A percentile compares a stretch with the other conserved stretches of the same genome.
Evolutionary conservation across 2,113 vertebrate genomes (phyloP).

Genomic region (Cairina moschata): DNA sequence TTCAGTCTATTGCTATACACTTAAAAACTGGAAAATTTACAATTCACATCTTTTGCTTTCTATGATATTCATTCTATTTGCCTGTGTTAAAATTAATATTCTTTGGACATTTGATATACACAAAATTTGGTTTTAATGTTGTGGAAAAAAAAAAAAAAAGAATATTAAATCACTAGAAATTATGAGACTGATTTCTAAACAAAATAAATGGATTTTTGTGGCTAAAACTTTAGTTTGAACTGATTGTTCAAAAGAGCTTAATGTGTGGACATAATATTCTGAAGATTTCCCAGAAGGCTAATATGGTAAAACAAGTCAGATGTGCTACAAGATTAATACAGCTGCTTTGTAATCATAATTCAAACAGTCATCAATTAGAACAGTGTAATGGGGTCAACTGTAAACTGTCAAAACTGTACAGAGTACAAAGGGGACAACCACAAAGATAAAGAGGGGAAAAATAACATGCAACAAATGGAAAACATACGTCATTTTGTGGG

Average conservation of each 20-base stretch:
- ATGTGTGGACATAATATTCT: slow-evolving; percentile 25
- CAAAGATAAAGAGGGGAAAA: neutral
- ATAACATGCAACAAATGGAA: neutral
- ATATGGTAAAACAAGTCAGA: slow-evolving; percentile 31
- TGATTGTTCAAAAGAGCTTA: slow-evolving; percentile 45
- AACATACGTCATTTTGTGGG: neutral
- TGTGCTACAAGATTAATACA: slow-evolving; percentile 20
- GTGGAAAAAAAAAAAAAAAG: neutral
- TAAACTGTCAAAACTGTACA: slow-evolving; percentile 16
- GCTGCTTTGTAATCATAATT: slow-evolving; percentile 17
- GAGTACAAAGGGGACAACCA: neutral
- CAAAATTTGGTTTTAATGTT: neutral
- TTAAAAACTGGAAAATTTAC: neutral
- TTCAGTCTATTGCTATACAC: neutral
- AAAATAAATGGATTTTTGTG: slow-evolving; percentile 27
- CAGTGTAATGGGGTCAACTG: neutral
- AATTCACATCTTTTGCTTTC: neutral
- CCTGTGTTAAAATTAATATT: neutral
- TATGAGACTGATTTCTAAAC: slow-evolving; percentile 12
- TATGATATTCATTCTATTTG: neutral
- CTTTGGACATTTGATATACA: neutral
- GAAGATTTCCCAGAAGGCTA: slow-evolving; percentile 41
- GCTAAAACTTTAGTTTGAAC: neutral
- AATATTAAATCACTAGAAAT: neutral
- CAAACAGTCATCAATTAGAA: neutral